These are phyloP conservation scores for Zaprionus africanus DNA, from an alignment of 1,140 invertebrate species.

Conservation along the genomic window DNA sequence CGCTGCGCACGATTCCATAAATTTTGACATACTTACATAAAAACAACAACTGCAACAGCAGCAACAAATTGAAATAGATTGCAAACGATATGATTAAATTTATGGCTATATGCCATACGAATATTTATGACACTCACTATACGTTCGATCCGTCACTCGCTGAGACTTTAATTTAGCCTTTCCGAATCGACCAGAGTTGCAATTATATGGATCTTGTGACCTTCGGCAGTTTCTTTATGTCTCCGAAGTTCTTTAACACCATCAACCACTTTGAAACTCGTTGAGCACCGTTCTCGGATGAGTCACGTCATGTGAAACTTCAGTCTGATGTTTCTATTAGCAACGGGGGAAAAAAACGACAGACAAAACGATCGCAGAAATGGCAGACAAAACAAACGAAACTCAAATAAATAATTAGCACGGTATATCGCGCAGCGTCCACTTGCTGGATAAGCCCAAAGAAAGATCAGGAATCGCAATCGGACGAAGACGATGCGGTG, in stretches of 20 bases:
- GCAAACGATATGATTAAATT: conserved; percentile 69
- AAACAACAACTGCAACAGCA: conserved; percentile 25
- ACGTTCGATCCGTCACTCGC: conserved; percentile 28
- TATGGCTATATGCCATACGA: conserved; percentile 56
- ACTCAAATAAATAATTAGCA: conserved; percentile 40
- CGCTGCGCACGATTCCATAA: conserved; percentile 68
- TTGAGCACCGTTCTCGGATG: conserved; percentile 12
- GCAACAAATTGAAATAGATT: conserved; percentile 74
- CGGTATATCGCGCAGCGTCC: conserved; percentile 7
- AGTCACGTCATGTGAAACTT: conserved; percentile 32
- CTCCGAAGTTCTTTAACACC: conserved; percentile 37
- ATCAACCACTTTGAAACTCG: conserved; percentile 5
- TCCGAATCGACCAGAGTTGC: conserved; percentile 9
- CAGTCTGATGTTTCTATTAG: conserved; percentile 30
- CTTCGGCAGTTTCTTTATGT: conserved; percentile 11
- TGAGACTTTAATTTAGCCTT: conserved; percentile 32
- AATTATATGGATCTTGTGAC: conserved; percentile 28
- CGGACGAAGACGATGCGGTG: conserved; percentile 1
- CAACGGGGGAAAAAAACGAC: conserved; percentile 10
- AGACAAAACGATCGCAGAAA: conserved; percentile 6
- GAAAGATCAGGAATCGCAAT: conserved; percentile 38
- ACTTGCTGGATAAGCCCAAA: conserved; percentile 11
- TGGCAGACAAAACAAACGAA: conserved; percentile 25
- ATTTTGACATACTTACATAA: conserved; percentile 62
- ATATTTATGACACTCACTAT: conserved; percentile 64